A percentile compares a stretch with the other conserved stretches of the same genome.
Conservation (phyloP, 2,888 invertebrate genomes). For the Drosophila birchii region DNA sequence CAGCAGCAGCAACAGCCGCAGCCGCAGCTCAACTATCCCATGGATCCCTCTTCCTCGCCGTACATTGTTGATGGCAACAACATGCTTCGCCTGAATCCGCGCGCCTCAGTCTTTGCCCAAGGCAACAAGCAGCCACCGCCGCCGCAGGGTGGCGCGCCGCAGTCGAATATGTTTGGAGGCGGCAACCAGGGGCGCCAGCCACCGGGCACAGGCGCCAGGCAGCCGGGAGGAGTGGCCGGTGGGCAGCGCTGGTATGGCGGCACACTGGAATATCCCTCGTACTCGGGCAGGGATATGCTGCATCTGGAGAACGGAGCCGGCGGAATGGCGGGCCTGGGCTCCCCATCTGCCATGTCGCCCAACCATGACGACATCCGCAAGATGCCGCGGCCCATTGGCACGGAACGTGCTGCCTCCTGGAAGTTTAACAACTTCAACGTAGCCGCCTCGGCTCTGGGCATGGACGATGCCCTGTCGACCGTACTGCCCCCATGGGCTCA, state of each 20-base stretch:
- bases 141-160: slow-evolving; percentile 36
- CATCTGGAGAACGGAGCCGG: slow-evolving; percentile 83
- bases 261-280: slow-evolving; percentile 73
- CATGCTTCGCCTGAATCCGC: slow-evolving; percentile 90
- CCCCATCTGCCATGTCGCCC: slow-evolving; percentile 85
- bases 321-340: slow-evolving; percentile 78
- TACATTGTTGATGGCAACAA: slow-evolving; percentile 61
- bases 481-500: slow-evolving; percentile 64
- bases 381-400: slow-evolving; percentile 91
- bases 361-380: slow-evolving; percentile 85
- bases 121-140: slow-evolving; percentile 58
- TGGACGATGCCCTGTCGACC: slow-evolving; percentile 67
- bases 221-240: slow-evolving; percentile 54
- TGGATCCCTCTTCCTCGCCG: slow-evolving; percentile 64
- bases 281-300: slow-evolving; percentile 80
- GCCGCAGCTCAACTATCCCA: slow-evolving; percentile 75
- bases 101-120: slow-evolving; percentile 90
- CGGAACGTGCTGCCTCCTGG: slow-evolving; percentile 87
- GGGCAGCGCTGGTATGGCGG: slow-evolving; percentile 78
- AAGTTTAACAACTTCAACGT: slow-evolving; percentile 83
- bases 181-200: slow-evolving; percentile 78
- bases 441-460: slow-evolving; percentile 56
- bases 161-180: slow-evolving; percentile 60
- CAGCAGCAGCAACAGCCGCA: slow-evolving; percentile 48
- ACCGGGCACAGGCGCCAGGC: slow-evolving; percentile 44